Evolutionary conservation across 2,797 vertebrate genomes (phyloP).

Genomic region (Delichon dasypus): DNA sequence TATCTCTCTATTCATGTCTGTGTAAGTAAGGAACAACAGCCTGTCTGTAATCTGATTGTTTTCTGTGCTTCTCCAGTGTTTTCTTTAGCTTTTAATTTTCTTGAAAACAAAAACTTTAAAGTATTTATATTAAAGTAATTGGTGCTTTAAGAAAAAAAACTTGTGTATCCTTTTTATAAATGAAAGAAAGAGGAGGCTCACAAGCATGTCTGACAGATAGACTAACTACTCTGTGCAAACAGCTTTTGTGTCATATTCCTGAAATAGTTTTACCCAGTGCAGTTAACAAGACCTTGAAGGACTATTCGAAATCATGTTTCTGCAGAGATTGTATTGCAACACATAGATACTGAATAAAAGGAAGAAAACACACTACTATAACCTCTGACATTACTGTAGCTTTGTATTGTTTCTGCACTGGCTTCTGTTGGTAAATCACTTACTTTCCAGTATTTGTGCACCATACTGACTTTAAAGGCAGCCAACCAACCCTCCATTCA

Average conservation of each 20-base stretch:
- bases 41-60: background rate
- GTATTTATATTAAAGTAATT: background rate
- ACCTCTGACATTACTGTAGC: background rate
- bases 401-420: background rate
- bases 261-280: conserved; percentile 23
- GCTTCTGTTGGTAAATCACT: background rate
- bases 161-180: background rate
- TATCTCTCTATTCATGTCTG: background rate
- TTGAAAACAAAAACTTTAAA: background rate
- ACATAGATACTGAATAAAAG: background rate
- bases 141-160: background rate
- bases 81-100: conserved; percentile 25
- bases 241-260: background rate
- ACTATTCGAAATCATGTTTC: background rate
- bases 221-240: background rate
- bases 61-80: background rate
- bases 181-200: background rate
- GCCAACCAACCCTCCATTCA: background rate
- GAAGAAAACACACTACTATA: background rate
- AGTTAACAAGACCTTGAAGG: conserved; percentile 9
- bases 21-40: background rate
- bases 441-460: background rate
- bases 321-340: background rate
- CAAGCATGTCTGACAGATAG: conserved; percentile 1
- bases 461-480: background rate